phyloP scores from a whole-genome alignment of 2,797 vertebrate species.

The Pangasius sanitwongsei region DNA sequence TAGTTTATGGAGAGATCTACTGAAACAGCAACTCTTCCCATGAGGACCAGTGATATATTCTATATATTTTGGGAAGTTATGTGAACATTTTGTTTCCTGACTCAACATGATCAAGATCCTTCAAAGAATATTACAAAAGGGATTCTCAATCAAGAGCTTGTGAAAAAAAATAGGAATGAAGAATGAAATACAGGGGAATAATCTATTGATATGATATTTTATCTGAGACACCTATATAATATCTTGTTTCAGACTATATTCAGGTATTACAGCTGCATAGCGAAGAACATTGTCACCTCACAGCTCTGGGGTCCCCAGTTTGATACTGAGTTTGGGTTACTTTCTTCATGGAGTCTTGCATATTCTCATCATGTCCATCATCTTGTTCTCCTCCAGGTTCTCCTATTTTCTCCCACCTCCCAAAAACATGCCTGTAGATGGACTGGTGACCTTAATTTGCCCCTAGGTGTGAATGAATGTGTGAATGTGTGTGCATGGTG shows the following conservation, averaged over 20 bases:
- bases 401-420: neutral
- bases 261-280: neutral
- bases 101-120: neutral
- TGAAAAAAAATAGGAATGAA: neutral
- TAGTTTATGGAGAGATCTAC: neutral
- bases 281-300: neutral
- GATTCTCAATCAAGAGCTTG: neutral
- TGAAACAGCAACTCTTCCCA: neutral
- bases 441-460: neutral
- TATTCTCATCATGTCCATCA: neutral
- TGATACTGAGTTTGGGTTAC: neutral
- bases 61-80: constrained; percentile 9
- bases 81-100: constrained; percentile 2
- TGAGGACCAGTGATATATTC: neutral
- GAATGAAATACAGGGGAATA: neutral
- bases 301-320: neutral
- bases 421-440: neutral
- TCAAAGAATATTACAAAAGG: neutral
- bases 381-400: neutral
- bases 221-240: neutral
- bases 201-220: neutral
- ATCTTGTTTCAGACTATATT: neutral
- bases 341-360: neutral
- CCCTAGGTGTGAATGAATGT: neutral
- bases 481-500: neutral